These are phyloP conservation scores for Hippoglossus stenolepis DNA, from an alignment of 2,113 vertebrate species.

Conservation along the genomic window DNA sequence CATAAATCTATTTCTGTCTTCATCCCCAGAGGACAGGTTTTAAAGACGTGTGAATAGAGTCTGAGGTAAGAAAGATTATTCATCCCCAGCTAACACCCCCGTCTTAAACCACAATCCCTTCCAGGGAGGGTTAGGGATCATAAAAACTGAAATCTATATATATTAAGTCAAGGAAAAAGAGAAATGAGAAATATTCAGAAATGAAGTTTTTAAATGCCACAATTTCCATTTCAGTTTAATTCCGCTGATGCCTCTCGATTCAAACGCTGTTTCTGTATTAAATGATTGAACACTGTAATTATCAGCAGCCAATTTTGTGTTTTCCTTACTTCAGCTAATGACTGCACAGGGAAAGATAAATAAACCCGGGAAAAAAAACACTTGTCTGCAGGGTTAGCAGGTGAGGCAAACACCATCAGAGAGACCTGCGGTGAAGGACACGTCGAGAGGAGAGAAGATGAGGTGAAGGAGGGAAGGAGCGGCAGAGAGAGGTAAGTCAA, in stretches of 20 bases:
- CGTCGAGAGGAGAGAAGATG: slow-evolving; percentile 39
- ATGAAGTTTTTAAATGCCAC: background rate
- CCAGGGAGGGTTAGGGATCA: slow-evolving; percentile 42
- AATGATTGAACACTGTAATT: background rate
- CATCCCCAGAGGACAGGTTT: slow-evolving; percentile 66
- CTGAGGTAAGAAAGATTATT: slow-evolving; percentile 73
- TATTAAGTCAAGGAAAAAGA: background rate
- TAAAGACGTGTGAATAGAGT: slow-evolving; percentile 73
- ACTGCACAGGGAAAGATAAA: slow-evolving; percentile 44
- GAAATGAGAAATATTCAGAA: slow-evolving; percentile 2
- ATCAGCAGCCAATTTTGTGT: background rate
- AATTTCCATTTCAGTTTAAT: background rate
- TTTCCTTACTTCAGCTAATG: slow-evolving; percentile 24
- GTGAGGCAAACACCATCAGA: slow-evolving; percentile 27
- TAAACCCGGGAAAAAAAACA: slow-evolving; percentile 4
- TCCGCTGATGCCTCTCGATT: slow-evolving; percentile 1
- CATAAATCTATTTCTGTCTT: slow-evolving; percentile 68
- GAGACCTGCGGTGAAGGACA: slow-evolving; percentile 24
- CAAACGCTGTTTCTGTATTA: background rate
- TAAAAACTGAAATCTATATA: slow-evolving; percentile 16
- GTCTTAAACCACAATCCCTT: slow-evolving; percentile 43
- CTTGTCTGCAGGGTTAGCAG: slow-evolving; percentile 22
- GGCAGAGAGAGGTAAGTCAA: slow-evolving; percentile 59
- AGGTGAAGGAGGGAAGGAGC: slow-evolving; percentile 55
- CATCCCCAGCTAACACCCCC: slow-evolving; percentile 58